These are phyloP conservation scores for Drosophila paucipuncta DNA, from an alignment of 2,888 invertebrate species.

Conservation along the genomic window DNA sequence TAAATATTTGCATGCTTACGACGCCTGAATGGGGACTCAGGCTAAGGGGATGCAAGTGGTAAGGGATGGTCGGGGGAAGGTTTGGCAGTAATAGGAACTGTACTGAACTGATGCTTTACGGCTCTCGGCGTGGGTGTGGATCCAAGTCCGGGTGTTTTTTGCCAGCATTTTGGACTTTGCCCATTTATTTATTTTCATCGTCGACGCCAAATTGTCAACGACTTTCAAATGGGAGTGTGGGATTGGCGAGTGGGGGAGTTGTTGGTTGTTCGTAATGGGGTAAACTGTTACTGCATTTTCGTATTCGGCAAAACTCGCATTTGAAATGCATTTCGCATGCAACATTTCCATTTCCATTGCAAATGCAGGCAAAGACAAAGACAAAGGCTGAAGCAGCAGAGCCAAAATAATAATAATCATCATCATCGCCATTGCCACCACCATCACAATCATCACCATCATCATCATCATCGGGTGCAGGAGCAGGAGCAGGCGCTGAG, in stretches of 20 bases:
- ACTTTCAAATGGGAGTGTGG: constrained; percentile 39
- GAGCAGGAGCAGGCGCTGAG: not conserved
- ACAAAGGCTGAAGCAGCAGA: constrained; percentile 34
- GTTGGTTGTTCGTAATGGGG: constrained; percentile 21
- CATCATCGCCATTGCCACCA: constrained; percentile 29
- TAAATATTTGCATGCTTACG: constrained; percentile 78
- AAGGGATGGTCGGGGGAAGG: not conserved
- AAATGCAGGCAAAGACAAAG: constrained; percentile 54
- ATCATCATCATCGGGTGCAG: not conserved
- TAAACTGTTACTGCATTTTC: constrained; percentile 34
- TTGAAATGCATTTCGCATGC: constrained; percentile 77
- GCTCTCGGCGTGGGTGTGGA: constrained; percentile 14
- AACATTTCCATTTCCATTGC: constrained; percentile 66
- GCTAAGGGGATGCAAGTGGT: not conserved
- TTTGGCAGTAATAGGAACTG: constrained; percentile 36
- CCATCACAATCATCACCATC: constrained; percentile 14
- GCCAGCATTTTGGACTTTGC: constrained; percentile 52
- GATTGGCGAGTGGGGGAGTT: too few species aligned
- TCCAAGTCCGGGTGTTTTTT: constrained; percentile 10
- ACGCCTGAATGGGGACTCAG: not conserved
- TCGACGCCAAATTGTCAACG: constrained; percentile 75
- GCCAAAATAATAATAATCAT: constrained; percentile 54
- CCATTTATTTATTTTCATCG: constrained; percentile 76
- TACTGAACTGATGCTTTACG: constrained; percentile 16
- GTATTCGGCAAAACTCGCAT: constrained; percentile 60